Base-by-base conservation (phyloP, 2,797 vertebrate species). In the Argya squamiceps region DNA sequence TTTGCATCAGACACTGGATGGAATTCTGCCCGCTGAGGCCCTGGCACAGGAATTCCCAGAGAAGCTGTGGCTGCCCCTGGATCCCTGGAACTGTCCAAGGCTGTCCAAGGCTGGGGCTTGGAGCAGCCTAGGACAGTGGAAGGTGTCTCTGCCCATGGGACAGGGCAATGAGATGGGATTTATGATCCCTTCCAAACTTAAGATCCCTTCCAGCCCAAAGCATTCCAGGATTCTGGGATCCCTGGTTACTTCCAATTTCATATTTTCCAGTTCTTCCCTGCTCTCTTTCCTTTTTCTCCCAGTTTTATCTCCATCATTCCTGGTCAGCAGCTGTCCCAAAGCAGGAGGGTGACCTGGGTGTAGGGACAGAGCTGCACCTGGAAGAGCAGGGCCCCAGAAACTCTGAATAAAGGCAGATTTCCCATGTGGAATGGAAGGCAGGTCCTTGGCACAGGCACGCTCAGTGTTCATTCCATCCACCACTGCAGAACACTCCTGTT, bases 381-480 rank as follows among this genome's bases (percentile, higher is more conserved):
- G 29, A 26, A 53, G 43, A 52, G 29, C 32, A 49, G 56, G 21
- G 30, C 4, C 53, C 24, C 49, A 86, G 59, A 9, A n/a, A 7
- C 14, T 8, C 18, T 1, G 11, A 43, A 21, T 12, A 10, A n/a
- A 37, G n/a, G 41, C 60, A 77, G 55, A 21, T 63, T 58, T 77
- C 22, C 34, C 43, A 44, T 1, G 3, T 7, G 1, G 3, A n/a
- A 20, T 19, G n/a, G 50, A 4, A 27, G 50, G 60, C 59, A 68
- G 9, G 27, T 62, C 20, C 62, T 34, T 22, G 29, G 52, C 53
- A 59, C 22, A 11, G 9, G 67, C 63, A 34, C 12, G 36, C 36
- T 34, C 12, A 1, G 2, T 0, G 3, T 23, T 55, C 39, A 5
- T 30, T 20, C 43, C 4, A 0, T 30, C 44, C 49, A 27, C 10